Evolutionary conservation across 2,113 vertebrate genomes (phyloP), one percentile per base, ranked within the genome.

Genomic region (Scolopax mira): DNA sequence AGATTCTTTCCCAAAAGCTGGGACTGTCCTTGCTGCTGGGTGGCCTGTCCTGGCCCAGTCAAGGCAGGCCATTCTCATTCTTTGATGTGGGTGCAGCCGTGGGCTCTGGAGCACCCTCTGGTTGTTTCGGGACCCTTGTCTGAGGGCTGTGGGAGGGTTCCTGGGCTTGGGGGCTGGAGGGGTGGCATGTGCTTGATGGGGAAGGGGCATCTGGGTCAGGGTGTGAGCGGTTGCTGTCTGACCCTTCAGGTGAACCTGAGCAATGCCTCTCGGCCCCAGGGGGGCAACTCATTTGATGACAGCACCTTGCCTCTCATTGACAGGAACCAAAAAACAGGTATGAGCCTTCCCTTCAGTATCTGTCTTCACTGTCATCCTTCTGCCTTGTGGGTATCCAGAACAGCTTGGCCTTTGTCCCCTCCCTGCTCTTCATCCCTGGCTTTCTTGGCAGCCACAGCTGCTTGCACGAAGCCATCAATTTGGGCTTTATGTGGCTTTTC

Each of bases 251-350:
- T 99, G 80, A 99, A 98, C 96, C 97, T 98, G 44, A 98, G 97
- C 62, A 98, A 83, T n/a, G 95, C 93, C 42, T 97, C 98, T 71
- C 97, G 98, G 85, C 97, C 95, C 96, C 99, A 99, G 41, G 98
- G 98, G 51, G 98, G 98, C 71, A 98, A 97, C 74, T 97, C 98
- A 0, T 99, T 99, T 30, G 99, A 99, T 95, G 99, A 99, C 90
- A 99, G 98, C 98, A 99, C 99, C 85, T 97, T 99, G 69, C 99
- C 99, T 3, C 99, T 99, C 89, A 99, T 99, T 5, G 98, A 99
- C 92, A 96, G 98, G 91, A 98, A 91, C 94, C 98, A 98, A 98
- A 98, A 98, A 98, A 96, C 97, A 98, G 98, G 98, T 98, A 78
- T 1, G 62, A 88, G 22, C 12, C 37, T 18, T 22, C 19, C 23